A percentile compares a stretch with the other conserved stretches of the same genome.
phyloP scores from a whole-genome alignment of 1,140 invertebrate species.

The Drosophila cardini region DNA sequence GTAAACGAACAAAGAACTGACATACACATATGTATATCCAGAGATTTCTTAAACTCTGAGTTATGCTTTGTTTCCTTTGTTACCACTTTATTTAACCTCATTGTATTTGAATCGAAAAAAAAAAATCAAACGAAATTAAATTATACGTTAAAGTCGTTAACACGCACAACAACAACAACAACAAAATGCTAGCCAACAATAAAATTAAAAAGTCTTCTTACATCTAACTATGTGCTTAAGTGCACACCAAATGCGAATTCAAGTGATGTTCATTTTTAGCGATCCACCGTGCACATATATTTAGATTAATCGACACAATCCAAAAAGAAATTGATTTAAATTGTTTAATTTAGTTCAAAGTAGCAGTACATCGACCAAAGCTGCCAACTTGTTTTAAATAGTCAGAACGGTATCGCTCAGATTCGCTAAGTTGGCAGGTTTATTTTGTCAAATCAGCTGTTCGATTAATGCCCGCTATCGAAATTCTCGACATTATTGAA shows the following conservation, averaged over 20 bases:
- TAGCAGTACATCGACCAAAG: slow-evolving; percentile 4
- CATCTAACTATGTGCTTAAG: background rate
- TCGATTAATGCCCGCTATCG: slow-evolving; percentile 36
- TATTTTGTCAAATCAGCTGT: slow-evolving; percentile 22
- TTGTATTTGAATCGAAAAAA: too few species aligned
- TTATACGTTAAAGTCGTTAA: slow-evolving; percentile 15
- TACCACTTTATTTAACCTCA: too few species aligned
- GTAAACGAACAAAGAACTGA: too few species aligned
- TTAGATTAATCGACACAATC: slow-evolving; percentile 38
- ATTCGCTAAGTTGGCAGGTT: slow-evolving; percentile 32
- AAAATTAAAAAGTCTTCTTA: slow-evolving; percentile 10
- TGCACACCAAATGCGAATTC: slow-evolving; percentile 6
- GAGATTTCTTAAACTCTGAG: too few species aligned
- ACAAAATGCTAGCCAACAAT: slow-evolving; percentile 4
- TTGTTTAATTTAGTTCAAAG: slow-evolving; percentile 66
- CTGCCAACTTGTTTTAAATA: slow-evolving; percentile 16
- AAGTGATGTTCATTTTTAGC: slow-evolving; percentile 22
- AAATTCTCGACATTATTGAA: slow-evolving; percentile 21
- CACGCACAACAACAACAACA: slow-evolving; percentile 3
- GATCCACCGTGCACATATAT: slow-evolving; percentile 12
- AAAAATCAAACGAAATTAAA: background rate
- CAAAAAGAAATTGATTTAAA: slow-evolving; percentile 57
- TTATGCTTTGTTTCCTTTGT: too few species aligned
- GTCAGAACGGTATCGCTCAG: background rate
- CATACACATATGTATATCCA: too few species aligned